These are phyloP conservation scores for Rhinoraja longicauda DNA, from an alignment of 2,797 vertebrate genomes.

Conservation along the genomic window DNA sequence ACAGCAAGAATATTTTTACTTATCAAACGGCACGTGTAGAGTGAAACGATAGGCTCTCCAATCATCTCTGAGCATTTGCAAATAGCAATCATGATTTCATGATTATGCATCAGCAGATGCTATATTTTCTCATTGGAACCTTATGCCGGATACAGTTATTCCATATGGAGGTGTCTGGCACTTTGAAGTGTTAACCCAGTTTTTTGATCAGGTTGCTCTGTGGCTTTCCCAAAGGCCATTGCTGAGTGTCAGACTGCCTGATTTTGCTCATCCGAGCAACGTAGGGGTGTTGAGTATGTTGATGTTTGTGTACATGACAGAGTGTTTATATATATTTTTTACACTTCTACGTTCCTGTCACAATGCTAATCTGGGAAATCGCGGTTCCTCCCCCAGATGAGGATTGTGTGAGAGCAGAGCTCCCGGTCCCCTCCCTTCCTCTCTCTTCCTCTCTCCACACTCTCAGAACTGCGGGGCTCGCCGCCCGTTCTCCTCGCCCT, in stretches of 20 bases:
- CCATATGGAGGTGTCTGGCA: conserved; percentile 48
- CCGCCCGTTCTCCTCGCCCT: neutral
- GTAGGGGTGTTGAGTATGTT: conserved; percentile 17
- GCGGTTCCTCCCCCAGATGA: neutral
- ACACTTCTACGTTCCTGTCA: neutral
- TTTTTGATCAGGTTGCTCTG: conserved; percentile 47
- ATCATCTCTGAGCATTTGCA: conserved; percentile 18
- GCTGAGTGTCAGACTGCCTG: conserved; percentile 42
- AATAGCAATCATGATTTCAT: conserved; percentile 26
- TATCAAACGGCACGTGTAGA: conserved; percentile 41
- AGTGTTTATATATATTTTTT: conserved; percentile 6
- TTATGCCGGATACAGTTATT: conserved; percentile 42
- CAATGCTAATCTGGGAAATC: neutral
- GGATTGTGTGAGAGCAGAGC: neutral
- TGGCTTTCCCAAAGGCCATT: conserved; percentile 45
- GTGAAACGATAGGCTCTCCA: conserved; percentile 19
- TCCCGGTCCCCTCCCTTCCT: neutral
- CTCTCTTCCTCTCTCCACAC: neutral
- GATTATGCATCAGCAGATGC: conserved; percentile 38
- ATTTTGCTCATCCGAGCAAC: conserved; percentile 41
- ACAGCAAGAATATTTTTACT: conserved; percentile 46
- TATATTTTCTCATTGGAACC: conserved; percentile 27
- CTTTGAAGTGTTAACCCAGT: conserved; percentile 45
- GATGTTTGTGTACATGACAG: conserved; percentile 20
- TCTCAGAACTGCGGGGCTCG: neutral